Base-by-base conservation (phyloP, 2,797 vertebrate genomes). In the Sebastes hubbsi region DNA sequence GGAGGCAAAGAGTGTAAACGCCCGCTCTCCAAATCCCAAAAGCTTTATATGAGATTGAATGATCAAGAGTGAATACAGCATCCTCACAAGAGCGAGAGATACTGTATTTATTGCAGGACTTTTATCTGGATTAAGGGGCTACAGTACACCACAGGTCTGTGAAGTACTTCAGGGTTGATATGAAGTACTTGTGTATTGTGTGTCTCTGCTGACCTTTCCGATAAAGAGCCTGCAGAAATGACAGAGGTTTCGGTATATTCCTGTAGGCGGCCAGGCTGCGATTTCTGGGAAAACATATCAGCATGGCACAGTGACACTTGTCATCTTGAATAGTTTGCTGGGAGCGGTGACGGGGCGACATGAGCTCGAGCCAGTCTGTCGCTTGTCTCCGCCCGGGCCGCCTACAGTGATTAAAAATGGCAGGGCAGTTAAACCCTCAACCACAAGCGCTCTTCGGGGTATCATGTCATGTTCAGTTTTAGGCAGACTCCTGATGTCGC, bases 391-490 rank as follows among this genome's bases (percentile, higher is more conserved):
- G 58, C 58, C 79, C 66, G 34, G 38, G n/a, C 55, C 27, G 76
- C 83, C 84, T 58, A 42, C 72, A 29, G 29, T 85, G 86, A 92
- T 92, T 90, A 71, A 76, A 90, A 90, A 90, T 81, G 90, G 87
- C 89, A 92, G 88, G 58, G 76, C 79, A 79, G 84, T 91, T 84
- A 89, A 89, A 87, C 77, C 76, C 29, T 85, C 75, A 84, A 85
- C 88, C 77, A 30, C 73, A 29, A 75, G 65, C 0, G 4, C 69
- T 77, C 87, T 61, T 80, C 18, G 3, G 80, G 83, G 63, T 54
- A 65, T 82, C 78, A n/a, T 79, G 84, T 90, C 88, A 85, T 38
- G 78, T 77, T 89, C 60, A 25, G 69, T 80, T 89, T 84, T 36
- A 49, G 66, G 72, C 81, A 82, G 70, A 69, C 29, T 56, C 65